Conservation (phyloP, 2,797 vertebrate species). For the Nannoperca australis region DNA sequence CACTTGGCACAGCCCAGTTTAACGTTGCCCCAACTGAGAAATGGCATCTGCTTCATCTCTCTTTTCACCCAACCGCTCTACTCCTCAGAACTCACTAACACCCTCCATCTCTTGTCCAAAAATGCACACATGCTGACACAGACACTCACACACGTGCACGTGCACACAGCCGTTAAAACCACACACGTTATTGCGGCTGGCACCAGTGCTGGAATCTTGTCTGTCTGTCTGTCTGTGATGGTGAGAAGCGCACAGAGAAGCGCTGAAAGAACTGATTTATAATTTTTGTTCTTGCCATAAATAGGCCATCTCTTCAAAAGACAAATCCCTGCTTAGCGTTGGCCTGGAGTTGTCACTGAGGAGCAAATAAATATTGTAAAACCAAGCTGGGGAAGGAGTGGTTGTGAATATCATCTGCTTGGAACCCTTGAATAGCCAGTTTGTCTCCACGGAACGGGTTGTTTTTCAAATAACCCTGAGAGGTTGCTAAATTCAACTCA, state of each 20-base stretch:
- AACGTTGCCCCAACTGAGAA: constrained; percentile 50
- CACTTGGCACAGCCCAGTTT: constrained; percentile 52
- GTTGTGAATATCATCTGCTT: constrained; percentile 26
- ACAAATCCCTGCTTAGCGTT: constrained; percentile 54
- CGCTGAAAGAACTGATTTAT: constrained; percentile 66
- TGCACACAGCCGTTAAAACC: background rate
- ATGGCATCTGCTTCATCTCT: constrained; percentile 72
- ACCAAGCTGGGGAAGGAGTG: background rate
- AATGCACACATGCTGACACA: constrained; percentile 44
- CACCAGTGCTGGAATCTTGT: constrained; percentile 61
- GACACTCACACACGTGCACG: constrained; percentile 22
- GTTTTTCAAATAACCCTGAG: constrained; percentile 56
- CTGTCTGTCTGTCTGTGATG: constrained; percentile 52
- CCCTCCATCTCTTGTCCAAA: constrained; percentile 42
- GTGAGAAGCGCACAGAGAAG: constrained; percentile 44
- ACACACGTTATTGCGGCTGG: constrained; percentile 48
- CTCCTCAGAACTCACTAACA: constrained; percentile 42
- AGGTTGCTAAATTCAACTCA: constrained; percentile 55
- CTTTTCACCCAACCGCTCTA: constrained; percentile 52
- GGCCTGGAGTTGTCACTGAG: constrained; percentile 41
- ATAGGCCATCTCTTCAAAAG: constrained; percentile 50
- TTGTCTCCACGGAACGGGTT: constrained; percentile 18
- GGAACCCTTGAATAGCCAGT: constrained; percentile 25
- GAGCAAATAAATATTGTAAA: constrained; percentile 44
- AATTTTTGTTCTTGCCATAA: constrained; percentile 62